phyloP scores from a whole-genome alignment of 2,888 invertebrate genomes.

The Cremastinae sp. region DNA sequence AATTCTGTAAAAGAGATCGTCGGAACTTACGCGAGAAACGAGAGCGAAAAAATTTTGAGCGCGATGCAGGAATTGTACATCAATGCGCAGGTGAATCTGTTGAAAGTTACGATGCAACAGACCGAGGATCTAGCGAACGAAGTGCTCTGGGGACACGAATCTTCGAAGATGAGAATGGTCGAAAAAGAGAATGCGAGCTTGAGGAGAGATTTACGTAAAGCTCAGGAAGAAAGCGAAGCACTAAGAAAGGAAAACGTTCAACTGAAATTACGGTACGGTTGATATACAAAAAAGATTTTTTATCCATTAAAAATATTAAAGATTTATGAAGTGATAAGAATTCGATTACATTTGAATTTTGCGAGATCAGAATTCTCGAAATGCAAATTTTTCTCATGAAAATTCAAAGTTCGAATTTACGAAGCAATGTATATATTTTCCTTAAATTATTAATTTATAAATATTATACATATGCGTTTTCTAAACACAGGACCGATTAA shows the following conservation, averaged over 20 bases:
- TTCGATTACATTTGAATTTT: too few species aligned
- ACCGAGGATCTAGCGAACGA: slow-evolving; percentile 72
- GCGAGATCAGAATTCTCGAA: too few species aligned
- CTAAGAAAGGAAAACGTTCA: slow-evolving; percentile 73
- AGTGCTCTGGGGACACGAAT: slow-evolving; percentile 63
- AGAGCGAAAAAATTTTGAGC: slow-evolving; percentile 72
- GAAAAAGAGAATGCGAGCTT: slow-evolving; percentile 73
- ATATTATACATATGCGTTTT: too few species aligned
- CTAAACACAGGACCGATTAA: too few species aligned
- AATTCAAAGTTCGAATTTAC: too few species aligned
- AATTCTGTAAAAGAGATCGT: slow-evolving; percentile 75
- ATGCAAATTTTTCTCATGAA: too few species aligned
- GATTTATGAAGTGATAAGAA: too few species aligned
- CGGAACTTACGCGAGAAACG: slow-evolving; percentile 72
- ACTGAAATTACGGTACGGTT: slow-evolving; percentile 71
- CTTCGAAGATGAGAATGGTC: slow-evolving; percentile 53
- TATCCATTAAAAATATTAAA: too few species aligned
- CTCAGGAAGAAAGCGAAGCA: slow-evolving; percentile 67
- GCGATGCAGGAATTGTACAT: slow-evolving; percentile 73
- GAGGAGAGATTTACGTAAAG: slow-evolving; percentile 70
- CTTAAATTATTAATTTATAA: not conserved
- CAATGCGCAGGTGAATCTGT: slow-evolving; percentile 72
- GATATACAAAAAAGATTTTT: slow-evolving; percentile 61
- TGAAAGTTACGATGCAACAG: slow-evolving; percentile 71
- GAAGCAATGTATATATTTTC: not conserved